Percentiles rank a stretch among this genome's conserved stretches.
Conservation (phyloP, 2,888 invertebrate species). For the Catocala nupta region DNA sequence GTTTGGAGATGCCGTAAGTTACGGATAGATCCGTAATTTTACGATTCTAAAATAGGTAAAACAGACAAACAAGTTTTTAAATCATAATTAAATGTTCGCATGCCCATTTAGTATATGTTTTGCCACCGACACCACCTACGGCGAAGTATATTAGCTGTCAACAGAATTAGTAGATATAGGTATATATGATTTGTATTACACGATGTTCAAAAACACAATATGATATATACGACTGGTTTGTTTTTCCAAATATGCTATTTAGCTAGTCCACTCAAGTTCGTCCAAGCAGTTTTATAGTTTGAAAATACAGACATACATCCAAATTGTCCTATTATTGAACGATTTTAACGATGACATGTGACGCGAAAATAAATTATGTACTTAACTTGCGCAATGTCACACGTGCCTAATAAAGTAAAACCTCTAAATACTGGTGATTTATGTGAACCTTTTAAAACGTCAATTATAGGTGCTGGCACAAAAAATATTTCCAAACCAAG, state of each 20-base stretch:
- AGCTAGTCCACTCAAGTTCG: constrained; percentile 2
- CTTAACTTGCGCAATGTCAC: constrained; percentile 37
- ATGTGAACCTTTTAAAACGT: constrained; percentile 43
- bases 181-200: background rate
- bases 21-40: no score
- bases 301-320: background rate
- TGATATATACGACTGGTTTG: background rate
- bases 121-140: constrained; percentile 11
- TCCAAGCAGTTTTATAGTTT: constrained; percentile 1
- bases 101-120: constrained; percentile 3
- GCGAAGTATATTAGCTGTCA: constrained; percentile 9
- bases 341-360: constrained; percentile 20
- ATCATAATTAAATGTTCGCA: constrained; percentile 1
- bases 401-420: constrained; percentile 20
- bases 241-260: background rate
- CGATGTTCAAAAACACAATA: background rate
- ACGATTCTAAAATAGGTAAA: no score
- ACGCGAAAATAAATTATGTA: constrained; percentile 43
- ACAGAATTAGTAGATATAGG: constrained; percentile 10
- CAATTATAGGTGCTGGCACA: constrained; percentile 32
- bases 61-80: background rate
- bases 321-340: constrained; percentile 5
- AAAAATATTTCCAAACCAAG: constrained; percentile 31
- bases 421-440: constrained; percentile 49
- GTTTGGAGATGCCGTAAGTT: no score